Evolutionary conservation across 2,797 vertebrate species (phyloP), one percentile per base, ranked within the genome.

Genomic region (Austrolebias charrua): DNA sequence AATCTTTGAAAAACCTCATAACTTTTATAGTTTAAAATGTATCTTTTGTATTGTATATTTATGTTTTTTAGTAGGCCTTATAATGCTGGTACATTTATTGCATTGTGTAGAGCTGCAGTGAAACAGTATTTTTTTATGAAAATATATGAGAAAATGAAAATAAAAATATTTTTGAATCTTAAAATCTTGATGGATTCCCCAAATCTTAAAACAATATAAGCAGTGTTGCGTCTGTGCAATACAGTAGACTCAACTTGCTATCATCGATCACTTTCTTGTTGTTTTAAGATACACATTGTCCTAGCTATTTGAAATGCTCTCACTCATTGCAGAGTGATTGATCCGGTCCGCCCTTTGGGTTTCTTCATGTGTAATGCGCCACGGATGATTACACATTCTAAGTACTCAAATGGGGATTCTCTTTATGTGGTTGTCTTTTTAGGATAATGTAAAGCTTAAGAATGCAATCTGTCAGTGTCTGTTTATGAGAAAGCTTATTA

Each of bases 401-500:
- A 49, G 9, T 44, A 65, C 63, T 76, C 66, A 71, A 47, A 49
- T 20, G 61, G 59, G 71, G 79, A 76, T 82, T 75, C 55, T 46
- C 71, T 66, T 66, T 54, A 71, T 42, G 49, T 1, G 54, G 69
- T 66, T 12, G 24, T 58, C 59, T 73, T 53, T 60, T 51, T 69
- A 38, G 57, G 60, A 66, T 81, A 75, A 82, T 73, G 66, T 62
- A 42, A 0, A 52, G 73, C 82, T 73, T 76, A 79, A 24, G 63
- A 78, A 69, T 13, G 61, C 58, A 69, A 68, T 74, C 55, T 49
- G 75, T 81, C 75, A 73, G 52, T 71, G 76, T 68, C 43, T 81
- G 65, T 76, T 76, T 63, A 62, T 18, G 76, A 75, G 64, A 57
- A 70, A 79, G 79, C 79, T 45, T 73, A 71, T 85, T 61, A 86